A percentile compares a stretch with the other conserved stretches of the same genome.
Conservation (phyloP, 2,797 vertebrate species). For the Eupleurogrammus muticus region DNA sequence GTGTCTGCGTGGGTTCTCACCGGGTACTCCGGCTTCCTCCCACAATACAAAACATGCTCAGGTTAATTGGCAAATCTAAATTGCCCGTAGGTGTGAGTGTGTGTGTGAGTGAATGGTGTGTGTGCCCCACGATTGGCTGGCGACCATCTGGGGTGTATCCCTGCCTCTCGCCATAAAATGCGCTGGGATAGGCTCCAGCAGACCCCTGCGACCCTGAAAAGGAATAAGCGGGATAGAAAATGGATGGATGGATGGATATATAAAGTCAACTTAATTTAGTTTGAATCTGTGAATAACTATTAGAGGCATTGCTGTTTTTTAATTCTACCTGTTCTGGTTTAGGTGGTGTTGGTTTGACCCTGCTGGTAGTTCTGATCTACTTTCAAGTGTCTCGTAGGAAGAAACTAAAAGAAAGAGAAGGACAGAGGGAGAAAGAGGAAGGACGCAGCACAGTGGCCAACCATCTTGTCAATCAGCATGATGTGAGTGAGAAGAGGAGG, state of each 20-base stretch:
- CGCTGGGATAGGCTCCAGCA: too few species aligned
- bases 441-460: slow-evolving; percentile 24
- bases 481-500: slow-evolving; percentile 72
- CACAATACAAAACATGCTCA: too few species aligned
- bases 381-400: slow-evolving; percentile 75
- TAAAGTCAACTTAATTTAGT: not conserved
- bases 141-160: too few species aligned
- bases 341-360: slow-evolving; percentile 82
- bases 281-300: not conserved
- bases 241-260: not conserved
- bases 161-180: too few species aligned
- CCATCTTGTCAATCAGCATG: slow-evolving; percentile 62
- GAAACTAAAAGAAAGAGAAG: slow-evolving; percentile 44
- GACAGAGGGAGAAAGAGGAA: slow-evolving; percentile 41
- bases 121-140: too few species aligned
- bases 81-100: too few species aligned
- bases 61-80: too few species aligned
- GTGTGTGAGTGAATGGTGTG: too few species aligned
- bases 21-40: too few species aligned
- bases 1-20: too few species aligned
- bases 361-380: slow-evolving; percentile 82
- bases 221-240: too few species aligned
- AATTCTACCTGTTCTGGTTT: slow-evolving; percentile 8
- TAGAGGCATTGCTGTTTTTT: not conserved
- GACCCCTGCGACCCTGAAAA: too few species aligned